Evolutionary conservation across 2,113 vertebrate species (phyloP).

Genomic region (Rhynchopsitta pachyrhyncha): DNA sequence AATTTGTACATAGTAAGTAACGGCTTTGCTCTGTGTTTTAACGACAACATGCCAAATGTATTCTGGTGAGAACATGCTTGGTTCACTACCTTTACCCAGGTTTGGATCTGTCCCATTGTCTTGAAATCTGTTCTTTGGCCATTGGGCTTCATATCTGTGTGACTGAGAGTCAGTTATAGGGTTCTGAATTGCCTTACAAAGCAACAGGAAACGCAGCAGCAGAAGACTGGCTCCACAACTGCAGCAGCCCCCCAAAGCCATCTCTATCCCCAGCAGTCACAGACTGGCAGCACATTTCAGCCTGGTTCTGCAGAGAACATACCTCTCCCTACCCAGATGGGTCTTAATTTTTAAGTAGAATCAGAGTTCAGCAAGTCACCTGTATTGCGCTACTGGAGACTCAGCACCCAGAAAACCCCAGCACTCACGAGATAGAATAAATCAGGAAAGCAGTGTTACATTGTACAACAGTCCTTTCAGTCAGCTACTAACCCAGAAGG

Average conservation of each 20-base stretch:
- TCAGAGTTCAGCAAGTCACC: background rate
- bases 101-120: background rate
- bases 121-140: background rate
- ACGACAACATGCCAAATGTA: background rate
- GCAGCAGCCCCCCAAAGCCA: background rate
- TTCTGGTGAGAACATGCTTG: background rate
- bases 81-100: background rate
- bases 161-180: background rate
- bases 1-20: background rate
- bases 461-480: background rate
- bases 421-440: background rate
- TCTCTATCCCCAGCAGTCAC: background rate
- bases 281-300: background rate
- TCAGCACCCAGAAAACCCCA: background rate
- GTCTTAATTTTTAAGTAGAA: background rate
- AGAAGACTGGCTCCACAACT: background rate
- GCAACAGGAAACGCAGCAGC: background rate
- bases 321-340: background rate
- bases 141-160: background rate
- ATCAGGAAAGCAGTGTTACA: background rate
- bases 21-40: background rate
- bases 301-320: background rate
- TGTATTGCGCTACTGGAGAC: background rate
- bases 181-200: background rate
- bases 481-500: background rate